Base-by-base conservation (phyloP, 92 coral and sea anemone species). In the Siderastrea siderea region DNA sequence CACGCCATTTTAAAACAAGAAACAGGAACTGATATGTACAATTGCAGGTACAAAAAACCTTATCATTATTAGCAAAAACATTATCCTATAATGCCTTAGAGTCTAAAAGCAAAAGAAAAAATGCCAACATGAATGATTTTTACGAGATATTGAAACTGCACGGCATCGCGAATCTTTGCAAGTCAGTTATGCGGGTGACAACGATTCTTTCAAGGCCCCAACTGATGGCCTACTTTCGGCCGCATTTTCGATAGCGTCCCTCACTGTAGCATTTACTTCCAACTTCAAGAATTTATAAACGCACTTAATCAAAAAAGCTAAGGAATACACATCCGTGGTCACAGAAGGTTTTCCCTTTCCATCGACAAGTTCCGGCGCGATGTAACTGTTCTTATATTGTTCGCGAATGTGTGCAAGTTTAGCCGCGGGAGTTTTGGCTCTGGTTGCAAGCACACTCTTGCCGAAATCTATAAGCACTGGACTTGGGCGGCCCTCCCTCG, bases 391-490 rank as follows among this genome's bases (percentile, higher is more conserved):
- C 38, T 26, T 26, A 68, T 19, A 68, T 15, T 68, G 73, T 15
- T 46, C 10, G 10, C 48, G 10, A 3, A 68, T 45, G 50, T 68
- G 73, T 68, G 43, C 13, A 8, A 45, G 43, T 1, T 74, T 46
- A 38, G 79, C 79, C 45, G 19, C 16, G n/a, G 79, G 79, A 13
- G 16, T 52, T 55, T 46, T 6, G 16, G 79, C 79, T 50, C 17
- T 51, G 8, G 8, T 59, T 74, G 79, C 79, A 1, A 50, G 44
- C 10, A 74, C 4, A 45, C 79, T 74, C 63, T 74, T 49, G 43
- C 79, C 58, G 48, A 74, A 74, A 47, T 74, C 58, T 44, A 74
- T 74, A 55, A 74, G 47, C 12, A 74, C 45, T 17, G 79, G 45
- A 55, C 14, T 50, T 74, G 63, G 79, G 3, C 54, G 79, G n/a